Conservation (phyloP, 2,888 invertebrate species). For the Oscheius sp. region DNA sequence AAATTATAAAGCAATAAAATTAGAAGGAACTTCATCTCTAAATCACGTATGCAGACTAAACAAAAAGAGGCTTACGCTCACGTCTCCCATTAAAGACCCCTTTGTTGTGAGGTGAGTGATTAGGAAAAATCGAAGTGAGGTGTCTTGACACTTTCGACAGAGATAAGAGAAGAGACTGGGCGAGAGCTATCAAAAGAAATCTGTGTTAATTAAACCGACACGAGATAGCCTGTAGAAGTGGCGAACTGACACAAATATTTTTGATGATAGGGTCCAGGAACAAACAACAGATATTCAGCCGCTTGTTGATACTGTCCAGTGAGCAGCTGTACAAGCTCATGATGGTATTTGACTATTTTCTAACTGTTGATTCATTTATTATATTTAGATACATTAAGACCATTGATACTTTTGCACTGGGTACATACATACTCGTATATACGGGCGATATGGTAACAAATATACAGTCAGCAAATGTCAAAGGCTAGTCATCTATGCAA, state of each 20-base stretch:
- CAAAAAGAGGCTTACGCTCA: background rate
- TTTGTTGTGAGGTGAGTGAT: slow-evolving; percentile 2
- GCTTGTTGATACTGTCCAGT: no score
- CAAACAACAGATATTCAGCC: background rate
- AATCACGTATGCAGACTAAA: background rate
- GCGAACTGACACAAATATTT: background rate
- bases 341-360: background rate
- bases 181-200: slow-evolving; percentile 1
- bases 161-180: slow-evolving; percentile 14
- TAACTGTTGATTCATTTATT: background rate
- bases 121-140: slow-evolving; percentile 24
- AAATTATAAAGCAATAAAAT: slow-evolving; percentile 16
- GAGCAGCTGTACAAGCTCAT: no score
- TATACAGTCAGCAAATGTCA: background rate
- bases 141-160: slow-evolving; percentile 5
- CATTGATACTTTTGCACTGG: background rate
- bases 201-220: background rate
- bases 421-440: slow-evolving; percentile 18
- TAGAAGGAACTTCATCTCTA: slow-evolving; percentile 9
- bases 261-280: background rate
- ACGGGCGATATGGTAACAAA: background rate
- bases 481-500: slow-evolving; percentile 8
- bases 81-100: background rate
- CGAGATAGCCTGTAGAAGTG: background rate
- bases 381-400: background rate